Conservation (phyloP, 2,797 vertebrate genomes). For the Phoebastria nigripes region DNA sequence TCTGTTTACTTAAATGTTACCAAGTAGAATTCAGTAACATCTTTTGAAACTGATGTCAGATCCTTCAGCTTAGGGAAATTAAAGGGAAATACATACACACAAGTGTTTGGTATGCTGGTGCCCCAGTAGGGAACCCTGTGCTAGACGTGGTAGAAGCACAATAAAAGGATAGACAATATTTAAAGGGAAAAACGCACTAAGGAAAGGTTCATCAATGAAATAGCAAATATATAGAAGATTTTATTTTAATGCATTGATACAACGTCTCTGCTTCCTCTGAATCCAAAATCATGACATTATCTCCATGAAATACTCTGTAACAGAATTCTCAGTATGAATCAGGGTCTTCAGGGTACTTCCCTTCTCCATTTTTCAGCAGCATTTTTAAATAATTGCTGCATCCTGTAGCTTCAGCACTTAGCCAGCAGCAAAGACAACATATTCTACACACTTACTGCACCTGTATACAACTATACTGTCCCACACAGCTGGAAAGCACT, state of each 20-base stretch:
- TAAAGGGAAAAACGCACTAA: neutral
- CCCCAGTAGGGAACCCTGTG: neutral
- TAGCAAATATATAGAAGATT: neutral
- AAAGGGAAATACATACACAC: neutral
- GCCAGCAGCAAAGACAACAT: neutral
- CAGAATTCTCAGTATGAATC: neutral
- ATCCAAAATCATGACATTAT: neutral
- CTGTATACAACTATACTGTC: neutral
- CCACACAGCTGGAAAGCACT: neutral
- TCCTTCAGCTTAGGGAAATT: neutral
- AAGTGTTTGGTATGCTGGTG: neutral
- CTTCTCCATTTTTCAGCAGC: neutral
- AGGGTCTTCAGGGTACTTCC: neutral
- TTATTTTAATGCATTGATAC: neutral
- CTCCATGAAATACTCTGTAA: neutral
- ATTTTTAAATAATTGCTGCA: neutral
- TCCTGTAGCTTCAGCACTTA: neutral
- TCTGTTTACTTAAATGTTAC: neutral
- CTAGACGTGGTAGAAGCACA: neutral
- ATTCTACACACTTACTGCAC: neutral
- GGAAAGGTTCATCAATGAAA: neutral
- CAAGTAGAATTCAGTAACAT: neutral
- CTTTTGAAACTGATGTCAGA: neutral
- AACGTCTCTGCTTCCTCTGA: neutral
- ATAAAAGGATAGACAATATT: neutral